phyloP scores from a whole-genome alignment of 2,113 vertebrate genomes.

The Pipa parva region DNA sequence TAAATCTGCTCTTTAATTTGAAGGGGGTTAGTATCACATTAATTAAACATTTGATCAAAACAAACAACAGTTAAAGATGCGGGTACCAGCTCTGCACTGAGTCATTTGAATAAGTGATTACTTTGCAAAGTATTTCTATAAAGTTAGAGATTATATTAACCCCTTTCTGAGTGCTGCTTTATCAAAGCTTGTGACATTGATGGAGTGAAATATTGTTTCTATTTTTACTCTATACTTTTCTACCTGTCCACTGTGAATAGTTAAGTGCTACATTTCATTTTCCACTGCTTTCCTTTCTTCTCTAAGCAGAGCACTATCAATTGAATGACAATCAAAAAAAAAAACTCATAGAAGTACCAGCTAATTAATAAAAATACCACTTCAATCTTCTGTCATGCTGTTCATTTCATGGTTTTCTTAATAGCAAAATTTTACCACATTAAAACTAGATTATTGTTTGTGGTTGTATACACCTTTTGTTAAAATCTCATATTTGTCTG shows the following conservation, averaged over 20 bases:
- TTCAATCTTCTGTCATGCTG: neutral
- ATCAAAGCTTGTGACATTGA: too few species aligned
- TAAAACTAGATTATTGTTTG: slow-evolving; percentile 14
- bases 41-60: too few species aligned
- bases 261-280: slow-evolving; percentile 12
- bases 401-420: slow-evolving; percentile 1
- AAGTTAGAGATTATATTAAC: too few species aligned
- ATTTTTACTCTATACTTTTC: neutral
- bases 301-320: neutral
- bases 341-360: neutral
- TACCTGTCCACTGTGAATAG: neutral
- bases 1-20: too few species aligned
- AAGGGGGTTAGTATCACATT: too few species aligned
- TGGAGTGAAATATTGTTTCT: neutral
- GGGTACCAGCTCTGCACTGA: too few species aligned
- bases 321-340: slow-evolving; percentile 13
- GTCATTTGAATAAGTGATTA: too few species aligned
- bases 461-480: slow-evolving; percentile 9
- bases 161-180: too few species aligned
- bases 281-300: slow-evolving; percentile 8
- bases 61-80: too few species aligned
- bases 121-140: too few species aligned
- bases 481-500: slow-evolving; percentile 8
- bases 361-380: slow-evolving; percentile 9
- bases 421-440: neutral